These are phyloP conservation scores for Siniperca scherzeri DNA, from an alignment of 2,797 vertebrate genomes.

Conservation along the genomic window DNA sequence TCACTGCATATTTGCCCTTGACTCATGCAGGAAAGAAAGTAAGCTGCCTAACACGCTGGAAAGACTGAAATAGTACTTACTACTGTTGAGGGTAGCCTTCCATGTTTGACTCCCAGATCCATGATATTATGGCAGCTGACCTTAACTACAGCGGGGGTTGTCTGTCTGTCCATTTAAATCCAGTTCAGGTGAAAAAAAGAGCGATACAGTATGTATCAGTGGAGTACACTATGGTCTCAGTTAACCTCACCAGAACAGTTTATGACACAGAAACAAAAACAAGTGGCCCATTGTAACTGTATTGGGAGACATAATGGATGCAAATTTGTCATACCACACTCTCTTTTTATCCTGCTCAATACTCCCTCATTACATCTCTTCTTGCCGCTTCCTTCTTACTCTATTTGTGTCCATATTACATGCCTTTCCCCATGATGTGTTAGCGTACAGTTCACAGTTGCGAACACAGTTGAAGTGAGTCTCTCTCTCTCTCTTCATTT, in stretches of 20 bases:
- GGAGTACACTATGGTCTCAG: too few species aligned
- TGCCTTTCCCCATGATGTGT: conserved; percentile 30
- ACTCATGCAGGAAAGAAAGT: not conserved
- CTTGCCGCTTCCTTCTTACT: conserved; percentile 5
- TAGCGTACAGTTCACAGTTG: conserved; percentile 18
- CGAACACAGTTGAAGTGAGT: conserved; percentile 24
- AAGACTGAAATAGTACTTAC: not conserved
- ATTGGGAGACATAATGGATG: conserved; percentile 24
- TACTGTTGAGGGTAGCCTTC: not conserved
- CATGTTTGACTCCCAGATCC: conserved; percentile 22
- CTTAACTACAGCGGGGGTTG: conserved; percentile 35
- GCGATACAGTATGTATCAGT: too few species aligned
- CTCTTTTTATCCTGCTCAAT: conserved; percentile 34
- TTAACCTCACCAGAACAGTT: conserved; percentile 31
- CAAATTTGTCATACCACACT: conserved; percentile 12
- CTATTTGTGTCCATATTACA: conserved; percentile 25
- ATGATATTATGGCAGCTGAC: conserved; percentile 49
- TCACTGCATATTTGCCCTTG: not conserved
- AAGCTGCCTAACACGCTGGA: not conserved
- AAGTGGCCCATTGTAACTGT: conserved; percentile 5
- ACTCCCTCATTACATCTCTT: conserved; percentile 22
- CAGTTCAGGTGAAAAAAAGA: not conserved
- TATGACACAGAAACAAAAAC: conserved; percentile 35
- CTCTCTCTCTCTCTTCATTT: conserved; percentile 25
- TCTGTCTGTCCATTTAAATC: conserved; percentile 14